Base-by-base conservation (phyloP, 2,113 vertebrate species). In the Malurus melanocephalus region DNA sequence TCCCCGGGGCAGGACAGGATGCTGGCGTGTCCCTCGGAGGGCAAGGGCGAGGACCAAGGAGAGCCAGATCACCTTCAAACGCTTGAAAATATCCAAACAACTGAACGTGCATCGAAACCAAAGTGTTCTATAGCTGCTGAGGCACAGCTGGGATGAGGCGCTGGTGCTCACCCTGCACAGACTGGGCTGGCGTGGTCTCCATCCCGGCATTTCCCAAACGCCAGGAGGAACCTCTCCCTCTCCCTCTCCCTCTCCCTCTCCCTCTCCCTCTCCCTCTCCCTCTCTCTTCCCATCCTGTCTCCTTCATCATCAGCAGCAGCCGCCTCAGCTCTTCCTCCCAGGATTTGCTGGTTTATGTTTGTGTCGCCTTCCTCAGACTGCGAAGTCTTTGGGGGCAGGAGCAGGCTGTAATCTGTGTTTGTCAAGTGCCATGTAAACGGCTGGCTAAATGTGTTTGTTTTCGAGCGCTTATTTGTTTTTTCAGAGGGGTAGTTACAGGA, bases 401-500 rank as follows among this genome's bases (percentile, higher is more conserved):
- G 4, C 15, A 9, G 6, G 32, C 67, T 33, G 82, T 92, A 68
- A 87, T 87, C 65, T 91, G 49, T 91, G 88, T 94, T 93, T 89
- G 86, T 85, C 88, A 79, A 94, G 80, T 42, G 79, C 88, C 81
- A 30, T 88, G 91, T 91, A 93, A 95, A 90, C 26, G 80, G 53
- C 38, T 64, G 62, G 33, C 87, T 94, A 91, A 94, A 92, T 22
- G 76, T 83, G 90, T 93, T 94, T 94, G 91, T 93, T 94, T 86
- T 88, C 86, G 69, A 16, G 8, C 4, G 22, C 61, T 87, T 93
- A 38, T 93, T 94, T 95, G 85, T 90, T 91, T 95, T 95, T 94
- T 32, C 82, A 27, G 72, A 86, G 80, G 85, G 92, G 80, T 73
- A 69, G 69, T 80, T 94, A 60, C 80, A 69, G 78, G 61, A 30